Evolutionary conservation across 2,113 vertebrate genomes (phyloP).

Genomic region (Terrapene triunguis): DNA sequence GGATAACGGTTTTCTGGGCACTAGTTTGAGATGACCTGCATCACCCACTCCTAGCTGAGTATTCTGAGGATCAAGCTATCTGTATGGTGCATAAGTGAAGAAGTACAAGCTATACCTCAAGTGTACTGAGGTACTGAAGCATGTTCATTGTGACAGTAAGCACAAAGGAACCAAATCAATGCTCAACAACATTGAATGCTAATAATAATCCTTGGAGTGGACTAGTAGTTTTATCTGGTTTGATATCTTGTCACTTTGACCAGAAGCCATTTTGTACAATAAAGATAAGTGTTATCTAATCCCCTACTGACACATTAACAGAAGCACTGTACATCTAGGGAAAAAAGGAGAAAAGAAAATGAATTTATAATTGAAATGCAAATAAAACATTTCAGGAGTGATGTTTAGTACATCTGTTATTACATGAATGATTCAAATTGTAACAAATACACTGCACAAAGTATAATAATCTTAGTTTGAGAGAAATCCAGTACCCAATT

Average conservation of each 20-base stretch:
- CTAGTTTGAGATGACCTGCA: background rate
- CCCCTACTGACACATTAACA: background rate
- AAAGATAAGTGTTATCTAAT: background rate
- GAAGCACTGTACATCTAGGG: background rate
- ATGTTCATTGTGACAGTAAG: rapidly evolving
- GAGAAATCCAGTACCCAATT: background rate
- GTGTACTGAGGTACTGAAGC: background rate
- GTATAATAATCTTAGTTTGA: background rate
- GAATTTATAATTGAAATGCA: background rate
- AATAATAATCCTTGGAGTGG: background rate
- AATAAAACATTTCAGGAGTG: background rate
- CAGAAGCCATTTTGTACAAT: background rate
- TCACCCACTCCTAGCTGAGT: background rate
- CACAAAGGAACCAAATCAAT: background rate
- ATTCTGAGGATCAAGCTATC: background rate
- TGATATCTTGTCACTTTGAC: background rate
- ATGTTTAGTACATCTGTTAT: background rate
- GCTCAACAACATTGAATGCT: background rate
- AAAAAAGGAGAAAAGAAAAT: background rate
- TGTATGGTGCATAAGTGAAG: background rate
- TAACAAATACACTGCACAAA: background rate
- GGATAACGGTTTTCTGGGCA: background rate
- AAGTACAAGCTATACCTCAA: background rate
- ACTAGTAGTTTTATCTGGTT: background rate
- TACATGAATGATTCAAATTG: background rate